Evolutionary conservation across 2,113 vertebrate species (phyloP).

Genomic region (Monarcha castaneiventris): DNA sequence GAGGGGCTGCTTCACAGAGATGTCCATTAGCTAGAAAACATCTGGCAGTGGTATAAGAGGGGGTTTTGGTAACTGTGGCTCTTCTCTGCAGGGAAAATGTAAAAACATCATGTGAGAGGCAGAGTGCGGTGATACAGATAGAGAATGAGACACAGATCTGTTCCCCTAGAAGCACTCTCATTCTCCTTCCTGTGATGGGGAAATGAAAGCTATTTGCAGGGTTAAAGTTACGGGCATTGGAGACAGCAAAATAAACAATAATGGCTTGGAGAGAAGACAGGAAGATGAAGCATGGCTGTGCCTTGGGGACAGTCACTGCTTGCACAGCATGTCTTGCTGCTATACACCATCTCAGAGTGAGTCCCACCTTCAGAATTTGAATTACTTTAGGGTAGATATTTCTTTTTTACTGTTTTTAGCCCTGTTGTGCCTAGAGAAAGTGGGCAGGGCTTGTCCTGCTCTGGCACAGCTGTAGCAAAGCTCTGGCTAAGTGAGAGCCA

Average conservation of each 20-base stretch:
- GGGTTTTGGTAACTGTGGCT: neutral
- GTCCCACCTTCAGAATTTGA: neutral
- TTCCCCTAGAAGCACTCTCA: neutral
- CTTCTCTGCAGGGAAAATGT: neutral
- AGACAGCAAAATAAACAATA: conserved; percentile 25
- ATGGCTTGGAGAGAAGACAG: neutral
- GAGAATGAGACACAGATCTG: neutral
- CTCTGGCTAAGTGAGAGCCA: neutral
- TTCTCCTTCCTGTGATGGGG: neutral
- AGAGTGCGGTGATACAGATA: neutral
- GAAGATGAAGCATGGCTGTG: neutral
- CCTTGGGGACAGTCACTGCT: neutral
- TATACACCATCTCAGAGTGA: neutral
- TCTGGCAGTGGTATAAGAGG: neutral
- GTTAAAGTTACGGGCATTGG: neutral
- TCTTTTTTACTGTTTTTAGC: neutral
- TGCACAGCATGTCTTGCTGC: neutral
- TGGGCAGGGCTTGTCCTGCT: neutral
- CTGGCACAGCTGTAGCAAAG: neutral
- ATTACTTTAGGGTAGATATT: neutral
- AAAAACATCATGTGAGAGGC: neutral
- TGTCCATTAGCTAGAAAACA: neutral
- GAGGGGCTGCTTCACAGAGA: neutral
- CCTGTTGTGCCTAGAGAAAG: neutral
- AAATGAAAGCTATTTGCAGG: neutral